Base-by-base conservation (phyloP, 1,140 invertebrate species). In the Nilaparvata lugens region DNA sequence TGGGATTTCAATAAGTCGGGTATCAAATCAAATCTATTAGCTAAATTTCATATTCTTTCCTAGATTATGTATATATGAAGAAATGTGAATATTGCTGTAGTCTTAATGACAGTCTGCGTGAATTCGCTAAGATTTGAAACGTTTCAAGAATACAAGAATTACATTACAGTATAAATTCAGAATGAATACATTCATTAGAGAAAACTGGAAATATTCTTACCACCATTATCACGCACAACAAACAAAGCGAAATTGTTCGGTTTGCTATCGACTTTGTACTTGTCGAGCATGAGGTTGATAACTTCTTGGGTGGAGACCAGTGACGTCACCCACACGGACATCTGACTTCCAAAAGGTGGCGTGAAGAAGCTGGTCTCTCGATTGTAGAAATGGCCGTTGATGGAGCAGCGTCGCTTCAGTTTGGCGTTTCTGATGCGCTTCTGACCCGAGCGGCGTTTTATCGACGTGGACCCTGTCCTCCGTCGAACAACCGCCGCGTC, bases 331-430 rank as follows among this genome's bases (percentile, higher is more conserved):
- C 86, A 92, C 1, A 93, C 89, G 63, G 85, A 89, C 78, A 90
- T 91, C 65, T 89, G 84, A 65, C 87, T 91, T 16, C 89, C 89
- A 68, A 88, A 81, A 0, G 89, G 88, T 1, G 89, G 89, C 3
- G 88, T 92, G 67, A 93, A 93, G 61, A 91, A 88, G 69, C 87
- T 89, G 0, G 90, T 93, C 77, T 93, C 89, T 56, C 88, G 80
- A 72, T 93, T 88, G 69, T 93, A 93, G 72, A 87, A 91, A 72
- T 93, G 89, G 1, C 90, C 89, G 72, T 93, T 93, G 28, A 93
- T 93, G 0, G 89, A 92, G 64, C 89, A 92, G 58, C 89, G 78
- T 61, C 88, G 76, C 76, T 84, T 82, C 13, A 89, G 71, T 70
- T 86, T 85, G 61, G 83, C 80, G 31, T 84, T 78, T 2, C 71